A percentile compares a stretch with the other conserved stretches of the same genome.
Evolutionary conservation across 1,140 invertebrate species (phyloP).

Genomic region (Agrilus planipennis): DNA sequence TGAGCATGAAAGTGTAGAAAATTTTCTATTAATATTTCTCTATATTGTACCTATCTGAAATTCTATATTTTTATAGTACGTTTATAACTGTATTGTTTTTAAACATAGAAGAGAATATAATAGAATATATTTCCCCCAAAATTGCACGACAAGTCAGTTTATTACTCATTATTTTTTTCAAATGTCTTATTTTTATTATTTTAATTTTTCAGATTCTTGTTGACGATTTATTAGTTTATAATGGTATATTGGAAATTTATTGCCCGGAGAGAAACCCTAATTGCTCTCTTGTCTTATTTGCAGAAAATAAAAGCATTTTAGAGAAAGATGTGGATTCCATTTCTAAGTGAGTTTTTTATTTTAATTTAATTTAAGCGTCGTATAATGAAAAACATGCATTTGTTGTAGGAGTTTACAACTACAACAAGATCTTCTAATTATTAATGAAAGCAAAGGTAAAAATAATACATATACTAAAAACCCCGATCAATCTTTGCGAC

Average conservation of each 20-base stretch:
- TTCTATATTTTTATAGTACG: too few relatives aligned
- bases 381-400: background rate
- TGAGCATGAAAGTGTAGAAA: too few relatives aligned
- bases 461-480: background rate
- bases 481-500: constrained; percentile 24
- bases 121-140: too few relatives aligned
- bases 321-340: constrained; percentile 18
- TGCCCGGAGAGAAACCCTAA: constrained; percentile 15
- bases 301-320: constrained; percentile 30
- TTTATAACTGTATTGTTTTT: too few relatives aligned
- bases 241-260: constrained; percentile 28
- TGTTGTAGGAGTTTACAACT: background rate
- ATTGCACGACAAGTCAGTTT: too few relatives aligned
- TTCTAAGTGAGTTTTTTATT: background rate
- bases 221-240: constrained; percentile 66
- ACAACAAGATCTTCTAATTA: background rate
- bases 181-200: too few relatives aligned
- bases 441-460: background rate
- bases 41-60: too few relatives aligned
- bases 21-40: too few relatives aligned
- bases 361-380: background rate
- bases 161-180: too few relatives aligned
- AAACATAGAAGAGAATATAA: too few relatives aligned
- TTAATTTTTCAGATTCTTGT: constrained; percentile 56
- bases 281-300: constrained; percentile 40